Percentiles rank a stretch among this genome's conserved stretches.
Conservation (phyloP, 37 sponge, comb jelly and placozoan species). For the Halichondria panicea region DNA sequence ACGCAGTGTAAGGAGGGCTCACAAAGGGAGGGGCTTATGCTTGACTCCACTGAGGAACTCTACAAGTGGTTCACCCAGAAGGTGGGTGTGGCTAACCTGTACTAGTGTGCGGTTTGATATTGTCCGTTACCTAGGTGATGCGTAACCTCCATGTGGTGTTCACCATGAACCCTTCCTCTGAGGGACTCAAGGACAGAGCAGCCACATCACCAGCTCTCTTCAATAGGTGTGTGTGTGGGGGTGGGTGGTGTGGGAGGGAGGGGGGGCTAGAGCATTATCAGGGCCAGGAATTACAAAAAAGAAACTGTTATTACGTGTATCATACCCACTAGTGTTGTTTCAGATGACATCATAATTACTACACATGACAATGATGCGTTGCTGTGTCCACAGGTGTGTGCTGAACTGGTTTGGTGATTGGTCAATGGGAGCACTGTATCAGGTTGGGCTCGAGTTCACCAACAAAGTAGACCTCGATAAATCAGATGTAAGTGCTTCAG, state of each 20-base stretch:
- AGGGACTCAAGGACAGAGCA: constrained; percentile 96
- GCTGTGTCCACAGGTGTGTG: constrained; percentile 68
- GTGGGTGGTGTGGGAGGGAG: no score
- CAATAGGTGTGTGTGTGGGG: no score
- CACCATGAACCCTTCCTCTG: constrained; percentile 98
- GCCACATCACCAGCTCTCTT: constrained; percentile 98
- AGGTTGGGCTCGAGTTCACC: constrained; percentile 95
- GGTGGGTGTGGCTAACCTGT: constrained; percentile 18
- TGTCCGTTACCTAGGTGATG: constrained; percentile 59
- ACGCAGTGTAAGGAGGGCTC: constrained; percentile 98
- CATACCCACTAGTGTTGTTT: not conserved
- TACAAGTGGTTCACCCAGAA: constrained; percentile 98
- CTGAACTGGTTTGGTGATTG: constrained; percentile 99
- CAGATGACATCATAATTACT: not conserved
- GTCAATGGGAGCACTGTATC: constrained; percentile 93
- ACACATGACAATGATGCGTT: not conserved
- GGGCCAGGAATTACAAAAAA: not conserved
- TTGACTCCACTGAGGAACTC: constrained; percentile 93
- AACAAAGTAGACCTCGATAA: constrained; percentile 90
- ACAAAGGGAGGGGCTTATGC: constrained; percentile 92
- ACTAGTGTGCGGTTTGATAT: not conserved
- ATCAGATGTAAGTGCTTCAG: constrained; percentile 58
- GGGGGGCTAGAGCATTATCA: constrained; percentile 1
- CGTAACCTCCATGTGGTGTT: constrained; percentile 96
- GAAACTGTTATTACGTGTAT: not conserved